A percentile compares a stretch with the other conserved stretches of the same genome.
These are phyloP conservation scores for Rhysida immarginata DNA, from an alignment of 1,140 invertebrate genomes.

Conservation along the genomic window DNA sequence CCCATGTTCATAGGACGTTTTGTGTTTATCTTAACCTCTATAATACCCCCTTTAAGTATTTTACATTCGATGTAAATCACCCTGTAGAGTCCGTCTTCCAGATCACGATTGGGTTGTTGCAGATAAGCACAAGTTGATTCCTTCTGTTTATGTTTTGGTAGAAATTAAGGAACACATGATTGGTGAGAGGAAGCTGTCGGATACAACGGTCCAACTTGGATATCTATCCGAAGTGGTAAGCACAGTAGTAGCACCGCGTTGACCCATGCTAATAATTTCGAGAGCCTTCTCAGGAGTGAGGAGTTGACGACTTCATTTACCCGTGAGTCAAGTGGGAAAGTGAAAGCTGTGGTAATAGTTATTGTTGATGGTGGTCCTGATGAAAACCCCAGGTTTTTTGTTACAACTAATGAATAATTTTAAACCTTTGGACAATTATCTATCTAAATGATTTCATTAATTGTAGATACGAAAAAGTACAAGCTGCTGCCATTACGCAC, in stretches of 20 bases:
- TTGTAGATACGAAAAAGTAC: conserved; percentile 23
- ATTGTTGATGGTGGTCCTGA: too few relatives aligned
- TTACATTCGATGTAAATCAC: too few relatives aligned
- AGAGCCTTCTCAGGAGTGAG: neutral
- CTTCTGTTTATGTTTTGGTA: conserved; percentile 24
- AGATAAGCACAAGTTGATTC: conserved; percentile 28
- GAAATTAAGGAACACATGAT: conserved; percentile 19
- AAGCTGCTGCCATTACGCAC: conserved; percentile 22
- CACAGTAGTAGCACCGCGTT: conserved; percentile 19
- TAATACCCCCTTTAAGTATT: too few relatives aligned
- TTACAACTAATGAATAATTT: too few relatives aligned
- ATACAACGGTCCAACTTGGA: conserved; percentile 29
- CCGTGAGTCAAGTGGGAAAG: conserved; percentile 6
- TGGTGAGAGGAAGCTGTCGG: conserved; percentile 19
- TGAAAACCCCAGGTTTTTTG: conserved; percentile 32
- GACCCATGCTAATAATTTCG: conserved; percentile 26
- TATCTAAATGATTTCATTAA: too few relatives aligned
- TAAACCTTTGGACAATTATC: too few relatives aligned
- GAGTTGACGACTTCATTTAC: neutral
- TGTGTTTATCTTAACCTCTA: too few relatives aligned
- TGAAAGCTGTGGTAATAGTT: conserved; percentile 30
- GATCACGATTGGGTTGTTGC: too few relatives aligned
- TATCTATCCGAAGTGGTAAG: conserved; percentile 27
- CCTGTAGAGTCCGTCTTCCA: too few relatives aligned
- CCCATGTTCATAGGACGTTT: too few relatives aligned